phyloP scores from a whole-genome alignment of 2,888 invertebrate genomes.

The Diogma glabrata region DNA sequence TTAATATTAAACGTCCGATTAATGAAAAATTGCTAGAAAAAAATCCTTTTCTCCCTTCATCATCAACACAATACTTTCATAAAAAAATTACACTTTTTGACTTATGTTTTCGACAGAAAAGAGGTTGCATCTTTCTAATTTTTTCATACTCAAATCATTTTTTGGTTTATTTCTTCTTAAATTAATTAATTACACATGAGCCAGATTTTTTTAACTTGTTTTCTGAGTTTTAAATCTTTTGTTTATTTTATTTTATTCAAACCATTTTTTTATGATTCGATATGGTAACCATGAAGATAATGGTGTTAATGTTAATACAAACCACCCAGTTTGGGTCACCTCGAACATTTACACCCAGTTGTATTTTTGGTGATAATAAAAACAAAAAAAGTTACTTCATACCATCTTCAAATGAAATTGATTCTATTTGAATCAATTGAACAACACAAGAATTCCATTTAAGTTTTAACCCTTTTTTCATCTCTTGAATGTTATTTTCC shows the following conservation, averaged over 20 bases:
- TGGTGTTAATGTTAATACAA: too few species aligned
- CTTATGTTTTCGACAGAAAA: conserved; percentile 8
- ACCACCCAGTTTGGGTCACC: too few species aligned
- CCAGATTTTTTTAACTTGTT: too few species aligned
- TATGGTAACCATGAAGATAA: too few species aligned
- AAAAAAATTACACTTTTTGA: not conserved
- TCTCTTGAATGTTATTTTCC: too few species aligned
- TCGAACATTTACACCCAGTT: not conserved
- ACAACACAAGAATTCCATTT: conserved; percentile 21
- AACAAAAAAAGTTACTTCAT: not conserved
- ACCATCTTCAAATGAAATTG: conserved; percentile 15
- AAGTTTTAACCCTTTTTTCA: conserved; percentile 19
- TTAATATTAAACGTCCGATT: not conserved
- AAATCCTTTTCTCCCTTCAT: conserved; percentile 6
- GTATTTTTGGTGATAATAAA: not conserved
- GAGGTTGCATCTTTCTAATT: not conserved
- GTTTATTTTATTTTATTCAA: too few species aligned
- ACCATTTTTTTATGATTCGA: too few species aligned
- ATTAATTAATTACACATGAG: conserved; percentile 6
- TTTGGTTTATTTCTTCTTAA: not conserved
- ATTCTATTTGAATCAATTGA: conserved; percentile 20
- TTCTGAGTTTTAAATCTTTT: too few species aligned
- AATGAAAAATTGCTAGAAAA: not conserved
- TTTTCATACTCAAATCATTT: not conserved
- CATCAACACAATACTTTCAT: not conserved